Conservation (phyloP, 2,888 invertebrate genomes). For the Pardosa pseudoannulata region DNA sequence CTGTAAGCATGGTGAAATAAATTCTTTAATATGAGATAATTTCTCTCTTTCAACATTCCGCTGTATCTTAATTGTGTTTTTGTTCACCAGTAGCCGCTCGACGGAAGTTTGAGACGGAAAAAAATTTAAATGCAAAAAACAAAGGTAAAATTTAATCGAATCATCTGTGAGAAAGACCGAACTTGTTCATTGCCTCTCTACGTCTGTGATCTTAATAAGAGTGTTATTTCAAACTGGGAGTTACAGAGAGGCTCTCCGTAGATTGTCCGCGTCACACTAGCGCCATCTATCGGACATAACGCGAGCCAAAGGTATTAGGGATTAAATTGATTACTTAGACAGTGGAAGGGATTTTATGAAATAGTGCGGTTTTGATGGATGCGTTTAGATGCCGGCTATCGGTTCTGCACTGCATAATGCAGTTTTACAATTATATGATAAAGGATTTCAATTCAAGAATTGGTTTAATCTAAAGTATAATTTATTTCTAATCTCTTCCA, state of each 20-base stretch:
- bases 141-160: not conserved
- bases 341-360: conserved; percentile 4
- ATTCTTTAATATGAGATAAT: not conserved
- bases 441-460: too few relatives aligned
- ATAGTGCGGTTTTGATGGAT: not conserved
- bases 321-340: not conserved
- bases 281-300: conserved; percentile 44
- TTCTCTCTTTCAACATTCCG: not conserved
- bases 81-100: not conserved
- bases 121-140: not conserved
- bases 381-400: not conserved
- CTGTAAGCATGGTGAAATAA: conserved; percentile 38
- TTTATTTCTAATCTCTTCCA: too few relatives aligned
- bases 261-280: not conserved
- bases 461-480: too few relatives aligned
- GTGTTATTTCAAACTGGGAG: conserved; percentile 64
- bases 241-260: not conserved
- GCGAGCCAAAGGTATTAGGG: not conserved
- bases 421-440: too few relatives aligned
- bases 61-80: not conserved
- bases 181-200: conserved; percentile 19
- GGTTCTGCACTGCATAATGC: too few relatives aligned
- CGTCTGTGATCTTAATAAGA: conserved; percentile 53
- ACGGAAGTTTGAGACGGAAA: not conserved
- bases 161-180: not conserved